Percentiles rank a stretch among this genome's conserved stretches.
Conservation (phyloP, 1,140 invertebrate genomes). For the Heliconius hermathena region DNA sequence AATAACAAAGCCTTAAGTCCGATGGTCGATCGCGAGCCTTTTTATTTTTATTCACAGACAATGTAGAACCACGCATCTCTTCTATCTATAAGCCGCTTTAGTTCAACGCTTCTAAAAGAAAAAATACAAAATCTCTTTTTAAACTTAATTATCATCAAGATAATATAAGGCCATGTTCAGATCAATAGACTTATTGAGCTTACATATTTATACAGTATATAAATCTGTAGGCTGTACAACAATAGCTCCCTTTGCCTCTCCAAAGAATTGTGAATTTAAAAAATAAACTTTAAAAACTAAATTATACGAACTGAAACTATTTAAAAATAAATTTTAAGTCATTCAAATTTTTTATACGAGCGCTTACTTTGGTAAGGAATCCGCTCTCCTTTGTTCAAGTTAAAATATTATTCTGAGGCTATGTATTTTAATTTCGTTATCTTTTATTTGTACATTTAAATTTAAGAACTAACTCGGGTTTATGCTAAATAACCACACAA, state of each 20-base stretch:
- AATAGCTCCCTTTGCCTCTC: neutral
- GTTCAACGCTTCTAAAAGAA: constrained; percentile 13
- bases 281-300: constrained; percentile 3
- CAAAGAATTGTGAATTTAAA: neutral
- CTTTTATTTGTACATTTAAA: constrained; percentile 13
- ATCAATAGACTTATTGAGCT: constrained; percentile 5
- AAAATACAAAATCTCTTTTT: constrained; percentile 11
- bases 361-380: neutral
- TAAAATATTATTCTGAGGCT: constrained; percentile 13
- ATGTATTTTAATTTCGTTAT: constrained; percentile 14
- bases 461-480: constrained; percentile 15
- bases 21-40: constrained; percentile 6
- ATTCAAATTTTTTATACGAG: constrained; percentile 6
- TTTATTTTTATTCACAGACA: constrained; percentile 9
- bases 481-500: constrained; percentile 14
- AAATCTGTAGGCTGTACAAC: neutral
- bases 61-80: constrained; percentile 11
- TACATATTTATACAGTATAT: constrained; percentile 10
- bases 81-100: constrained; percentile 16
- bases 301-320: constrained; percentile 10
- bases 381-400: constrained; percentile 11
- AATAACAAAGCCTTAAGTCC: constrained; percentile 3
- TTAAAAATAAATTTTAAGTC: constrained; percentile 3
- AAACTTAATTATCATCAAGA: constrained; percentile 23
- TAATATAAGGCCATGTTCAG: constrained; percentile 15